phyloP scores from a whole-genome alignment of 2,888 invertebrate genomes.

The Stenichneumon culpator region DNA sequence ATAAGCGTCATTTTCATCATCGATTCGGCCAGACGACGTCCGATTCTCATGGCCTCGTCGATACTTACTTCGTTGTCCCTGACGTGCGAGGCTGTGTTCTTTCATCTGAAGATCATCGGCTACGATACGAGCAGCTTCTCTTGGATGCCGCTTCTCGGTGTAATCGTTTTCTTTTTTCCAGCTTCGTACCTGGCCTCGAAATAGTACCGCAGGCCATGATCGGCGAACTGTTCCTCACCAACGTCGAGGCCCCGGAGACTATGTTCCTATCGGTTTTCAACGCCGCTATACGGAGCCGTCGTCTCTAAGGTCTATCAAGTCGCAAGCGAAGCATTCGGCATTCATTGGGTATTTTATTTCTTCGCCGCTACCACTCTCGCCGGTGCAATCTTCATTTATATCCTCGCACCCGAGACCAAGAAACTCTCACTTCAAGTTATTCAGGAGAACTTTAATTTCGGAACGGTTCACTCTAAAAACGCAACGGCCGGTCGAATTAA shows the following conservation, averaged over 20 bases:
- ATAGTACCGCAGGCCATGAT: slow-evolving; percentile 60
- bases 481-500: neutral
- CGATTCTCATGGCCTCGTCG: slow-evolving; percentile 13
- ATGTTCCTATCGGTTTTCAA: slow-evolving; percentile 38
- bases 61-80: slow-evolving; percentile 15
- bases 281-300: too few relatives aligned
- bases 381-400: slow-evolving; percentile 13
- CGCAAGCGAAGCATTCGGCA: slow-evolving; percentile 28
- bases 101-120: slow-evolving; percentile 32
- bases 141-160: slow-evolving; percentile 44
- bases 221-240: slow-evolving; percentile 70
- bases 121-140: neutral
- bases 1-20: slow-evolving; percentile 21
- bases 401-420: slow-evolving; percentile 71
- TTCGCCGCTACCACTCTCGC: slow-evolving; percentile 48
- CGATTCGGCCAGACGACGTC: slow-evolving; percentile 26
- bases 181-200: slow-evolving; percentile 55
- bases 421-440: slow-evolving; percentile 66
- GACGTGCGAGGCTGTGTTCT: slow-evolving; percentile 23
- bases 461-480: neutral
- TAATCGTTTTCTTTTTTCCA: slow-evolving; percentile 14
- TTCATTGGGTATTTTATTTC: slow-evolving; percentile 60
- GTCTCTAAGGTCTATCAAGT: slow-evolving; percentile 57
- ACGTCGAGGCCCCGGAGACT: slow-evolving; percentile 68
- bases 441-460: slow-evolving; percentile 51